A percentile compares a stretch with the other conserved stretches of the same genome.
Evolutionary conservation across 2,888 invertebrate genomes (phyloP).

Genomic region (Acleris cristana): DNA sequence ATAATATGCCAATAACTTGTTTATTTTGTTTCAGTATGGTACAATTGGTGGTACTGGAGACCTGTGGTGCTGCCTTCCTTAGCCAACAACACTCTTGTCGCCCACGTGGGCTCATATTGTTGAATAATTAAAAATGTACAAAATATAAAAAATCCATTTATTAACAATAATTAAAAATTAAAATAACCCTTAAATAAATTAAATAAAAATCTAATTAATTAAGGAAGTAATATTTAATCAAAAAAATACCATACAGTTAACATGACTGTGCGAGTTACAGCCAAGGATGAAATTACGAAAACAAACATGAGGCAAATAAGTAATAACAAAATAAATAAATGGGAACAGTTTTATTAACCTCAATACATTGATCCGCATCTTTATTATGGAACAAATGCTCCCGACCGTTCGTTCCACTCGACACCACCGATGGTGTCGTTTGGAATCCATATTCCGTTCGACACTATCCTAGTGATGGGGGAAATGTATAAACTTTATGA

Average conservation of each 20-base stretch:
- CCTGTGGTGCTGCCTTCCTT: conserved; percentile 85
- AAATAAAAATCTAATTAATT: conserved; percentile 56
- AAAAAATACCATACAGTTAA: conserved; percentile 12
- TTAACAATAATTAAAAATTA: conserved; percentile 33
- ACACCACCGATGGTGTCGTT: too few relatives aligned
- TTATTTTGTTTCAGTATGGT: conserved; percentile 87
- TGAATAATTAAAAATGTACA: conserved; percentile 55
- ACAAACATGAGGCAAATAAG: too few relatives aligned
- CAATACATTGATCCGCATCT: too few relatives aligned
- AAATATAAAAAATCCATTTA: conserved; percentile 28
- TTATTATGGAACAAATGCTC: too few relatives aligned
- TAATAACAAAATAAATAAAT: too few relatives aligned
- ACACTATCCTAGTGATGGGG: too few relatives aligned
- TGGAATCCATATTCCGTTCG: too few relatives aligned
- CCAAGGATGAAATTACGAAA: too few relatives aligned
- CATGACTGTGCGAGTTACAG: neutral
- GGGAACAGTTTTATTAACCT: too few relatives aligned
- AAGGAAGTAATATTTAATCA: conserved; percentile 10
- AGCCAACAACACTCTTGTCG: conserved; percentile 85
- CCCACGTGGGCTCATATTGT: conserved; percentile 89
- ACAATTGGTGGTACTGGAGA: conserved; percentile 94
- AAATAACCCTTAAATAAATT: conserved; percentile 57
- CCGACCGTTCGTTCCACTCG: too few relatives aligned
- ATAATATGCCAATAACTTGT: conserved; percentile 9
- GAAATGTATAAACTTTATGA: too few relatives aligned